A percentile compares a stretch with the other conserved stretches of the same genome.
phyloP scores from a whole-genome alignment of 2,888 invertebrate species.

The Erebia aethiops region DNA sequence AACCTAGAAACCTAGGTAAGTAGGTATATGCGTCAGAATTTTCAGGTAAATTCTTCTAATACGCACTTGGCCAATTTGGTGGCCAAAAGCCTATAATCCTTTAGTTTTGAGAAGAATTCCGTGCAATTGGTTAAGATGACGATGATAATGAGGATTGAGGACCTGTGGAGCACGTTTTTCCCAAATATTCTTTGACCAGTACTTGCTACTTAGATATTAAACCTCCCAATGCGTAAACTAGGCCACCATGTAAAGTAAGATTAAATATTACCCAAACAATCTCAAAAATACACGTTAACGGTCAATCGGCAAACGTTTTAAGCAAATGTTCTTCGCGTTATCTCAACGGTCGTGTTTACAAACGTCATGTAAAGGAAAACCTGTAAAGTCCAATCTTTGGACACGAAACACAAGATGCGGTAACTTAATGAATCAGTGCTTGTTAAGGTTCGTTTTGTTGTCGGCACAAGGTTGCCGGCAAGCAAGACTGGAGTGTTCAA shows the following conservation, averaged over 20 bases:
- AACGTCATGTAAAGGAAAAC: slow-evolving; percentile 11
- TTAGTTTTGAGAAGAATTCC: no score
- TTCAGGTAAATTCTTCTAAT: no score
- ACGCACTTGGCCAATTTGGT: no score
- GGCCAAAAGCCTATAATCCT: no score
- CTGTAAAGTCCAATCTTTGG: slow-evolving; percentile 24
- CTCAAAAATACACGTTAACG: slow-evolving; percentile 20
- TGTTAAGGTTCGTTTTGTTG: slow-evolving; percentile 12
- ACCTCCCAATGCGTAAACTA: slow-evolving; percentile 7
- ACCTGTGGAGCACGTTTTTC: not conserved
- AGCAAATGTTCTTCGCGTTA: slow-evolving; percentile 13
- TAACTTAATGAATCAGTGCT: slow-evolving; percentile 53
- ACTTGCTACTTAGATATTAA: not conserved
- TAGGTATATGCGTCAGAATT: no score
- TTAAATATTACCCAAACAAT: slow-evolving; percentile 7
- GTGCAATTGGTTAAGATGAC: no score
- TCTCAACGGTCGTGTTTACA: slow-evolving; percentile 24
- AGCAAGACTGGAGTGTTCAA: not conserved
- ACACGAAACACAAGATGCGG: slow-evolving; percentile 36
- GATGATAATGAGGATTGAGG: no score
- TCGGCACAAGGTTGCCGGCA: not conserved
- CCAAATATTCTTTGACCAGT: not conserved
- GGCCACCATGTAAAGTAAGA: slow-evolving; percentile 12
- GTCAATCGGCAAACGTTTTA: slow-evolving; percentile 14
- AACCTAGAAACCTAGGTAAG: no score